Evolutionary conservation across 1,140 invertebrate genomes (phyloP).

Genomic region (Periplaneta americana): DNA sequence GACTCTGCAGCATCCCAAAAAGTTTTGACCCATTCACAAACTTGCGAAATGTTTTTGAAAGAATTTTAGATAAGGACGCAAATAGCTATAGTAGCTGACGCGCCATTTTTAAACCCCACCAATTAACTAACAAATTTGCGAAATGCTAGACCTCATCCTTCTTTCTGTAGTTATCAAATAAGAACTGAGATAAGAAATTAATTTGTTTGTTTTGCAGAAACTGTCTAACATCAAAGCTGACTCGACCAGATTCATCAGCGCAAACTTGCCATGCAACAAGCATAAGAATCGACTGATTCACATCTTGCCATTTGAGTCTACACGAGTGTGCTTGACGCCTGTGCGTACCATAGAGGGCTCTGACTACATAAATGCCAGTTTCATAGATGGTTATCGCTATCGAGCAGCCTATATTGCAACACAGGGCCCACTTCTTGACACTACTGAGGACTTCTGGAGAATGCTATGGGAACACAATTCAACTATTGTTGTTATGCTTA

Average conservation of each 20-base stretch:
- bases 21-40: too few species aligned
- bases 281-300: conserved; percentile 97
- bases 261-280: conserved; percentile 94
- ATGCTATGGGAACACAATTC: conserved; percentile 99
- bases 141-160: too few species aligned
- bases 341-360: conserved; percentile 89
- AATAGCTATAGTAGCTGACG: too few species aligned
- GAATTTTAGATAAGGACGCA: too few species aligned
- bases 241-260: conserved; percentile 89
- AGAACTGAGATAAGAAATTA: neutral
- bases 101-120: too few species aligned
- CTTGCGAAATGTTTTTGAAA: too few species aligned
- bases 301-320: conserved; percentile 95
- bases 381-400: conserved; percentile 93
- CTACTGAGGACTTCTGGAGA: conserved; percentile 97
- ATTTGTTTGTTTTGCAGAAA: conserved; percentile 50
- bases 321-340: conserved; percentile 88
- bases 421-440: conserved; percentile 93
- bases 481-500: conserved; percentile 98
- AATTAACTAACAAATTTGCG: too few species aligned
- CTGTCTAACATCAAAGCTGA: conserved; percentile 92
- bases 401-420: conserved; percentile 95
- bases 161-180: too few species aligned
- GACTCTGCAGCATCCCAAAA: too few species aligned
- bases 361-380: conserved; percentile 98